Base-by-base conservation (phyloP, 1,140 invertebrate species). In the Nymphalis io region DNA sequence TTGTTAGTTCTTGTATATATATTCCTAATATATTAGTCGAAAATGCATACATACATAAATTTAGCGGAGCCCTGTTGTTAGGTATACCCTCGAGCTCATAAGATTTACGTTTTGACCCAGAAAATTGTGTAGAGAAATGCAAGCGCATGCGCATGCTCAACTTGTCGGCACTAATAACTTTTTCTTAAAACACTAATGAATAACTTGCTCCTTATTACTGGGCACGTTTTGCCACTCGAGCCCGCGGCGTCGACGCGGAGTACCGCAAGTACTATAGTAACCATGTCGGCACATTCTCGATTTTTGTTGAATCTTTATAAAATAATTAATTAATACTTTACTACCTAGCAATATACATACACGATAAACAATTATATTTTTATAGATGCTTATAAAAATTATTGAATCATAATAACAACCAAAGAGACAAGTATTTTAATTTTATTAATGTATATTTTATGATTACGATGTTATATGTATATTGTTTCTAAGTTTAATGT, bases 171-270 rank as follows among this genome's bases (percentile, higher is more conserved):
- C 78, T 87, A 84, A 87, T 84, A 83, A 83, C 75, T 82, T 86
- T 83, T 84, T 87, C 83, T 85, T 80, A 82, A 85, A 87, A 85
- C 81, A 83, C 84, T 87, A 89, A 87, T 89, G 87, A 89, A 85
- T 85, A 88, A 76, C 79, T 81, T 80, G 79, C 72, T 80, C 73
- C 80, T 85, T 87, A 89, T 89, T 89, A 84, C 87, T 72, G 74
- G 71, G 83, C 87, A 89, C 87, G 87, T 89, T 86, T 76, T 72
- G 40, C 78, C 81, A 76, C 85, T 89, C 71, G 60, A 68, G 68
- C 63, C 55, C 63, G 44, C 60, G 72, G 48, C 42, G 60, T 42
- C 23, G 63, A 53, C 51, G 51, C 23, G 44, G 38, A 63, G 68
- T 63, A 53, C 53, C 53, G 39, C 60, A 66, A 62, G 55, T 27